Evolutionary conservation across 2,113 vertebrate genomes (phyloP).

Genomic region (Melozone crissalis): DNA sequence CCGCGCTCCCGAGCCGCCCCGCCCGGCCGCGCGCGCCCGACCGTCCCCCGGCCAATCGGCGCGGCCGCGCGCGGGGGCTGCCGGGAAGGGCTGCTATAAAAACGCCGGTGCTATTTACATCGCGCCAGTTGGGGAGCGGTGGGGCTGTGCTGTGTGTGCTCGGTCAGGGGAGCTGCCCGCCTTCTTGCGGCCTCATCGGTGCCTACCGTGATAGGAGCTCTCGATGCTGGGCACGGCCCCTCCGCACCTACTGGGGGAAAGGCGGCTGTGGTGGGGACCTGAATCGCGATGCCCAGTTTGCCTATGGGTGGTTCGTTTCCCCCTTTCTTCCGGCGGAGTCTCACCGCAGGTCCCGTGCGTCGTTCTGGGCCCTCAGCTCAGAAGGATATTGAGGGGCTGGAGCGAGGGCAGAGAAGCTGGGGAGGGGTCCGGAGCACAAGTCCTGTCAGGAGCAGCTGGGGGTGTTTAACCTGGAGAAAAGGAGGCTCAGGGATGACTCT

Average conservation of each 20-base stretch:
- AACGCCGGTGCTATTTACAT: constrained; percentile 41
- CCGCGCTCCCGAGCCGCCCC: no score
- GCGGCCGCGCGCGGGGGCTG: background rate
- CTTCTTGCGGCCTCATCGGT: fast-evolving
- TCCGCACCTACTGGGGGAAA: fast-evolving
- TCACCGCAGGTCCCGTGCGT: fast-evolving
- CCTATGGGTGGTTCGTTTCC: fast-evolving
- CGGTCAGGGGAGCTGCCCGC: fast-evolving
- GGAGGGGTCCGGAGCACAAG: background rate
- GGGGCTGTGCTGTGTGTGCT: fast-evolving
- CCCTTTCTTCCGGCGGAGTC: fast-evolving
- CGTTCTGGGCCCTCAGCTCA: background rate
- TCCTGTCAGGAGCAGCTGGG: background rate
- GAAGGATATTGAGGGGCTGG: fast-evolving
- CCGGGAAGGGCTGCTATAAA: constrained; percentile 49
- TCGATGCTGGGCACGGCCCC: fast-evolving
- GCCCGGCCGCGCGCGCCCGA: background rate
- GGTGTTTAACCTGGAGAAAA: background rate
- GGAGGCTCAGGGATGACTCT: background rate
- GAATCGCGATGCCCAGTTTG: fast-evolving
- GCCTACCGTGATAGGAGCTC: fast-evolving
- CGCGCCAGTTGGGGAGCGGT: fast-evolving
- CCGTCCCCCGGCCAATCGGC: background rate
- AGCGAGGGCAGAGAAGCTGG: fast-evolving
- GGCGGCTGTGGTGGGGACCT: fast-evolving